Evolutionary conservation across 2,797 vertebrate species (phyloP).

Genomic region (Pangasius mekongensis): DNA sequence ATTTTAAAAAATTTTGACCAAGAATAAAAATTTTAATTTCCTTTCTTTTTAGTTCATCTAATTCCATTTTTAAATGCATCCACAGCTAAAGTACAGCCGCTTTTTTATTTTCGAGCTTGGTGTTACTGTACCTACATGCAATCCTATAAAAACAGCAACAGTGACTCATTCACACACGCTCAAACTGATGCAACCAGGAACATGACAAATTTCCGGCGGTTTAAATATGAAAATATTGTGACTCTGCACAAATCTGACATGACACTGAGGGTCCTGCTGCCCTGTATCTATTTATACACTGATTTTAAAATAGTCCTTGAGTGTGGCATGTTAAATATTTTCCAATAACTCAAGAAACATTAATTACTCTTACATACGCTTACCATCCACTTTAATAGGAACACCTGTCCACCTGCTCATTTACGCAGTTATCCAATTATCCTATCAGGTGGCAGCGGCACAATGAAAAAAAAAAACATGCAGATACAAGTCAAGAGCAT

Average conservation of each 20-base stretch:
- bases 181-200: conserved; percentile 30
- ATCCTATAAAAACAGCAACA: conserved; percentile 27
- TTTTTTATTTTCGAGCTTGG: background rate
- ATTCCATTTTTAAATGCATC: background rate
- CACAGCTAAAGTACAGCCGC: conserved; percentile 1
- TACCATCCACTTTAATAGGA: too few relatives aligned
- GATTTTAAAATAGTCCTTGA: background rate
- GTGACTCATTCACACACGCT: conserved; percentile 17
- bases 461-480: too few relatives aligned
- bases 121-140: conserved; percentile 14
- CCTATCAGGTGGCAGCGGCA: too few relatives aligned
- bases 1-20: too few relatives aligned
- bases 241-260: background rate
- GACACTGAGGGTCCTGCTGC: background rate
- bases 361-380: too few relatives aligned
- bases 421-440: too few relatives aligned
- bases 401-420: too few relatives aligned
- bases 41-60: background rate
- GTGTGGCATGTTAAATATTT: background rate
- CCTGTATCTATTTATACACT: background rate
- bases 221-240: background rate
- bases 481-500: too few relatives aligned
- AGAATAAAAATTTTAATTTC: background rate
- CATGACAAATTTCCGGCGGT: background rate
- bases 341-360: background rate